Evolutionary conservation across 2,113 vertebrate species (phyloP), one percentile per base, ranked within the genome.

Genomic region (Cyprinus carpio): DNA sequence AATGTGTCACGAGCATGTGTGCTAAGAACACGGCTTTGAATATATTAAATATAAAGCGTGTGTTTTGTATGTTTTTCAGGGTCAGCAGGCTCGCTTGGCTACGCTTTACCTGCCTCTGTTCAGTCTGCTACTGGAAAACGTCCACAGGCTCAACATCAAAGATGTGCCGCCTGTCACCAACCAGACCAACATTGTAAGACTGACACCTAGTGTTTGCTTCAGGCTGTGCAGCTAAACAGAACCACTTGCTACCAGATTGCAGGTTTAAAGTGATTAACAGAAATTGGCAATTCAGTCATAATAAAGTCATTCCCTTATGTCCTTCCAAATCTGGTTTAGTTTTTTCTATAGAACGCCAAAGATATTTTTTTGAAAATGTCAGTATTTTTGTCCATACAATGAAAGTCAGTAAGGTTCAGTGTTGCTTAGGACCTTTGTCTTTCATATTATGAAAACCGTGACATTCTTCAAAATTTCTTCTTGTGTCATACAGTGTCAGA

Each of bases 31-130:
- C 56, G 2, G 2, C 56, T 7, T 23, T 46, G 11, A 11, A 12
- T 46, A 8, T 54, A 9, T 37, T 16, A 13, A 8, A 20, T 12
- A 20, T 25, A 16, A 58, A 15, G 10, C 0, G 34, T 80, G 27
- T 67, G 16, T 75, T 13, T 80, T 85, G 34, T 82, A n/a, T 72
- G 27, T 71, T 77, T 95, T 95, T 75, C 92, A 99, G 98, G 96
- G 94, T 88, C 98, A 99, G 88, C 98, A 99, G 91, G 97, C 97
- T 23, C 94, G 98, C 91, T 92, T 99, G 93, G 97, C 97, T 86
- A 99, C 97, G 0, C 94, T 99, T 87, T 99, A 99, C 92, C 93
- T 99, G 90, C 98, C 98, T 4, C 92, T 98, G 74, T 98, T 99
- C 81, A 97, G 97, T 78, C 92, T 99, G 46, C 95, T 99, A n/a